phyloP scores from a whole-genome alignment of 2,113 vertebrate species.

The Datnioides undecimradiatus region DNA sequence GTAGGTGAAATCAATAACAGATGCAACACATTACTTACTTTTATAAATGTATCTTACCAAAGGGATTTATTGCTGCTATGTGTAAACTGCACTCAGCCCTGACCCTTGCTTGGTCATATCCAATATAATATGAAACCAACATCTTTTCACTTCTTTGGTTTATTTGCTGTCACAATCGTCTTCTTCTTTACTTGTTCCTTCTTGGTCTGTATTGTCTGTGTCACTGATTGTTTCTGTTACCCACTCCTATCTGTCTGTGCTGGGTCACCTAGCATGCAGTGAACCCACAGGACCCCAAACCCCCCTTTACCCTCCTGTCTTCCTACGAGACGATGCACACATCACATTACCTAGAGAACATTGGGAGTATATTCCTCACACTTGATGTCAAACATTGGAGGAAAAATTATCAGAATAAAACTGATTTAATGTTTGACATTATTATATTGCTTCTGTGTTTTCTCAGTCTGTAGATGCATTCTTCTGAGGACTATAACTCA shows the following conservation, averaged over 20 bases:
- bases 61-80: background rate
- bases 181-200: background rate
- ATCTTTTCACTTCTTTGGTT: background rate
- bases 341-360: background rate
- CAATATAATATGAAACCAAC: background rate
- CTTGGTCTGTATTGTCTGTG: constrained; percentile 5
- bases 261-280: constrained; percentile 30
- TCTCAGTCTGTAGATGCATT: constrained; percentile 18
- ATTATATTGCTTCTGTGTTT: background rate
- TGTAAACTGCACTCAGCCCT: background rate
- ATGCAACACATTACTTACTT: background rate
- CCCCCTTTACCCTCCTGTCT: background rate
- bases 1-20: background rate
- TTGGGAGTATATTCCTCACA: background rate
- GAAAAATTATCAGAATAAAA: background rate
- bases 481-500: constrained; percentile 5
- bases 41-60: background rate
- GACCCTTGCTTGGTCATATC: background rate
- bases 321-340: background rate
- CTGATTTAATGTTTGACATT: background rate
- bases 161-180: background rate
- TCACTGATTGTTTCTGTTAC: constrained; percentile 13
- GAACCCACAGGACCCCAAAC: constrained; percentile 13
- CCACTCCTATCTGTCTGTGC: background rate
- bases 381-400: background rate